Evolutionary conservation across 37 sponge, comb jelly and placozoan genomes (phyloP), one percentile per base, ranked within the genome.

Genomic region (Geodia barretti): DNA sequence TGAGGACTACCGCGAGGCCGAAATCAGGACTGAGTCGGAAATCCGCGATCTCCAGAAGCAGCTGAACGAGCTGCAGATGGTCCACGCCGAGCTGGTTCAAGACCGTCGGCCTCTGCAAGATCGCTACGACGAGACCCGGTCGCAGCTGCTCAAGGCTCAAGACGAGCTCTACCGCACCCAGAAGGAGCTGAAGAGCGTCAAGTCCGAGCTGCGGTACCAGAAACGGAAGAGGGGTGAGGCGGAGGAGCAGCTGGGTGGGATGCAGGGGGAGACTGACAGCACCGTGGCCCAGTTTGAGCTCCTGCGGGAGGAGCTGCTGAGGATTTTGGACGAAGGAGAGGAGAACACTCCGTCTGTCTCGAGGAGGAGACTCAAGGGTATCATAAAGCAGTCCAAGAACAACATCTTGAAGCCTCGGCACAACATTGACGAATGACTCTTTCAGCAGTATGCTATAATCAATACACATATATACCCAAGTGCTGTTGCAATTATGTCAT

Each of bases 221-320:
- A 54, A 61, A 31, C 20, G 73, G 68, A 41, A 74, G 26, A 67
- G 34, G 35, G 23, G 67, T 31, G 42, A 88, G 39, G 26, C 85
- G 74, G 31, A 85, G 24, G 32, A 39, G 24, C 39, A 86, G 59
- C 30, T 65, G 39, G 36, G 63, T 39, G 64, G 41, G 33, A 37
- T 82, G 54, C 41, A 72, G 75, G 75, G 80, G 30, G 58, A 60
- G 9, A 40, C 80, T 39, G 32, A 24, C 74, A 26, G 77, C 74
- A 0, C 75, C n/a, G 41, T 73, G 65, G 20, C 89, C 40, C 90
- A 86, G 60, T 72, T 71, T 68, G 69, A 76, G 21, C 59, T 32
- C 14, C 66, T 84, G 30, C 74, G 37, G 37, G 84, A 84, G 36
- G 42, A 71, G 21, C 67, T 75, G 23, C 60, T 84, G 54, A 59